These are phyloP conservation scores for Leucania comma DNA, from an alignment of 2,888 invertebrate genomes.

Conservation along the genomic window DNA sequence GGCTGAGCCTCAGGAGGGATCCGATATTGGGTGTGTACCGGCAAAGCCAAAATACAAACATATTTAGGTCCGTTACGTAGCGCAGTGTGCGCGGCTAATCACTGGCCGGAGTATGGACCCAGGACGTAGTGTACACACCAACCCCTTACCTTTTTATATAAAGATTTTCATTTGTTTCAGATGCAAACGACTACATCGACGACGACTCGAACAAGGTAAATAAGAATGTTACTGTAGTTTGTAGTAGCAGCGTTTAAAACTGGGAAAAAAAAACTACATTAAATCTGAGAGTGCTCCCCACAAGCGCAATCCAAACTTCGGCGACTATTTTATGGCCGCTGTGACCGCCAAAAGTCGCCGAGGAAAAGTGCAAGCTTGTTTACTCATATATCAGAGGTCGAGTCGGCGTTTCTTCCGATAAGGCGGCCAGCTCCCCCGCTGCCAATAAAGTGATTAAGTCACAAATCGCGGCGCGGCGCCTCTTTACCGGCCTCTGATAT, in stretches of 20 bases:
- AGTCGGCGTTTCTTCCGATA: slow-evolving; percentile 88
- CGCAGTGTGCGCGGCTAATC: slow-evolving; percentile 87
- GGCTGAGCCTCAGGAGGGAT: slow-evolving; percentile 88
- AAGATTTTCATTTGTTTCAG: slow-evolving; percentile 79
- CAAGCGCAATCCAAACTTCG: slow-evolving; percentile 84
- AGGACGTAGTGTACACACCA: slow-evolving; percentile 72
- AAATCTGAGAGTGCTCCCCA: slow-evolving; percentile 75
- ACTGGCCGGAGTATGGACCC: slow-evolving; percentile 78
- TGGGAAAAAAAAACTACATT: slow-evolving; percentile 75
- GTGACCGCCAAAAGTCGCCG: slow-evolving; percentile 87
- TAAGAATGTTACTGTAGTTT: slow-evolving; percentile 67
- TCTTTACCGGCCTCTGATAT: slow-evolving; percentile 73
- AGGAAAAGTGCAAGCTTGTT: slow-evolving; percentile 90
- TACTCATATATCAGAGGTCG: slow-evolving; percentile 87
- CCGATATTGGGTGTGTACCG: slow-evolving; percentile 87
- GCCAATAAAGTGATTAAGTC: slow-evolving; percentile 91
- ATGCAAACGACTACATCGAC: slow-evolving; percentile 83
- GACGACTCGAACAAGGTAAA: slow-evolving; percentile 84
- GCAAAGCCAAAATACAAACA: slow-evolving; percentile 89
- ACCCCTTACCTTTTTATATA: slow-evolving; percentile 72
- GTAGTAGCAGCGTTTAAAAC: slow-evolving; percentile 68
- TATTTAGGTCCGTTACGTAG: slow-evolving; percentile 87
- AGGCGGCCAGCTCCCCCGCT: slow-evolving; percentile 85
- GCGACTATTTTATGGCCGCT: slow-evolving; percentile 86
- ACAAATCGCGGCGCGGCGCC: slow-evolving; percentile 86